A percentile compares a stretch with the other conserved stretches of the same genome.
Evolutionary conservation across 2,797 vertebrate genomes (phyloP).

Genomic region (Thamnophis elegans): DNA sequence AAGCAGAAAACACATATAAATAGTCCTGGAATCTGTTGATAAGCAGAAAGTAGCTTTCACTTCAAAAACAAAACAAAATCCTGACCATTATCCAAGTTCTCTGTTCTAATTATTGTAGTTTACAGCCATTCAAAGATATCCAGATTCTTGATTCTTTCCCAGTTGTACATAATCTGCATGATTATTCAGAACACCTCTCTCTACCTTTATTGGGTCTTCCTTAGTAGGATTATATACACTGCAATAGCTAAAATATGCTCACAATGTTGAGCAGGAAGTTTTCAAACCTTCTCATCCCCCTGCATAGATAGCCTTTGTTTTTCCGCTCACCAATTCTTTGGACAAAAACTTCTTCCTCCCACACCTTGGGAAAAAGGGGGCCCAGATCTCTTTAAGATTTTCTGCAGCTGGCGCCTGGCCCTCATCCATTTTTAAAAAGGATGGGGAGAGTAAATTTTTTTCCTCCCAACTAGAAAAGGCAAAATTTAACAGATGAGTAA

Average conservation of each 20-base stretch:
- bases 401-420: slow-evolving; percentile 65
- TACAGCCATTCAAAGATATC: background rate
- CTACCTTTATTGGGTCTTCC: background rate
- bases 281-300: background rate
- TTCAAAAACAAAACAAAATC: background rate
- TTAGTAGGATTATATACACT: background rate
- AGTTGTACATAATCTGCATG: background rate
- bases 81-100: background rate
- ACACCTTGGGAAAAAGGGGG: slow-evolving; percentile 30
- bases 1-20: background rate
- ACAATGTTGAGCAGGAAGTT: background rate
- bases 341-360: background rate
- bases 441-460: slow-evolving; percentile 48
- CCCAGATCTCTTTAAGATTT: slow-evolving; percentile 48
- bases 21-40: background rate
- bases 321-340: background rate
- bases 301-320: background rate
- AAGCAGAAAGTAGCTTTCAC: background rate
- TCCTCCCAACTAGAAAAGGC: slow-evolving; percentile 31
- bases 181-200: background rate
- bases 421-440: slow-evolving; percentile 60
- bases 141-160: background rate
- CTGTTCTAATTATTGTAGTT: background rate
- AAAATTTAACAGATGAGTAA: slow-evolving; percentile 62
- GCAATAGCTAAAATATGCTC: background rate